phyloP scores from a whole-genome alignment of 2,888 invertebrate genomes.

The Ganaspis brasiliensis region DNA sequence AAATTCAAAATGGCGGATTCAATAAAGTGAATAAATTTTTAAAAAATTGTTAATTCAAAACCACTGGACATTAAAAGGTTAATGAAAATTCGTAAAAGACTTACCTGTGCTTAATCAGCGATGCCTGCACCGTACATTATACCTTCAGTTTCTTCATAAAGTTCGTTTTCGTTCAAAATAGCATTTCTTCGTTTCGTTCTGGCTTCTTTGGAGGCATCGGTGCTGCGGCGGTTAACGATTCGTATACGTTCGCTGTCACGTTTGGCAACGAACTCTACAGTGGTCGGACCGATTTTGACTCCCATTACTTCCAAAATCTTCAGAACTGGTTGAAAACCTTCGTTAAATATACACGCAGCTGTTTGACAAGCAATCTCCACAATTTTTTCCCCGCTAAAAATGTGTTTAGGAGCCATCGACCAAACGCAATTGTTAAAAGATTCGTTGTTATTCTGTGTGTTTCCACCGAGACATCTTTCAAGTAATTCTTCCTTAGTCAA shows the following conservation, averaged over 20 bases:
- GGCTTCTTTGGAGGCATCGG: slow-evolving; percentile 57
- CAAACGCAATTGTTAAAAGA: slow-evolving; percentile 59
- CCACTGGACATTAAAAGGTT: neutral
- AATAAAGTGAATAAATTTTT: no score
- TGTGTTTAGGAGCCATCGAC: slow-evolving; percentile 60
- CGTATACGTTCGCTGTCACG: slow-evolving; percentile 52
- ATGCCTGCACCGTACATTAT: slow-evolving; percentile 52
- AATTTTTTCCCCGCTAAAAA: slow-evolving; percentile 54
- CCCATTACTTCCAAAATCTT: slow-evolving; percentile 61
- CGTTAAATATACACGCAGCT: slow-evolving; percentile 61
- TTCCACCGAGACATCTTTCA: slow-evolving; percentile 57
- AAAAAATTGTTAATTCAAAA: no score
- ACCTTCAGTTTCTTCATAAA: slow-evolving; percentile 52
- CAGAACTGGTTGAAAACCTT: slow-evolving; percentile 58
- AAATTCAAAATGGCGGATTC: no score
- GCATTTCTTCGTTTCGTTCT: slow-evolving; percentile 52
- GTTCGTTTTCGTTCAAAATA: slow-evolving; percentile 73
- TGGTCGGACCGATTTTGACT: slow-evolving; percentile 52
- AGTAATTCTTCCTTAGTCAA: slow-evolving; percentile 53
- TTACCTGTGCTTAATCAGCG: slow-evolving; percentile 52
- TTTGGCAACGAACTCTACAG: slow-evolving; percentile 45
- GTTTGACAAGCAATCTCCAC: slow-evolving; percentile 53
- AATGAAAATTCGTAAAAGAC: slow-evolving; percentile 52
- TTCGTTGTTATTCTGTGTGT: slow-evolving; percentile 62
- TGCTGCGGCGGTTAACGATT: slow-evolving; percentile 52